Evolutionary conservation across 2,888 invertebrate genomes (phyloP), one percentile per base, ranked within the genome.

Genomic region (Baccha elongata): DNA sequence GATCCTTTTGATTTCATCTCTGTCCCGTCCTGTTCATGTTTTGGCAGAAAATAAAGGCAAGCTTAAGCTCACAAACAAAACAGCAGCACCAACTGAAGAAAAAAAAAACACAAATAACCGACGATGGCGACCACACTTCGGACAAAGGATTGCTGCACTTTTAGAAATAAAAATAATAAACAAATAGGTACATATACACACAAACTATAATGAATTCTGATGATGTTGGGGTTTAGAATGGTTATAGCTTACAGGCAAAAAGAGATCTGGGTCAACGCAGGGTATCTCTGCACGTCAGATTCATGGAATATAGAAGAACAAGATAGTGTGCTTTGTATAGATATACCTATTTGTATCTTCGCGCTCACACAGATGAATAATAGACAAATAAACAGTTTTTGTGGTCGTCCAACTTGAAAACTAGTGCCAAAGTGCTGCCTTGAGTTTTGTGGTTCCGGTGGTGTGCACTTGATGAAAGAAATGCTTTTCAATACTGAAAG

Each of bases 361-460:
- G 42, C 65, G 50, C 73, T 58, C 26, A 55, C 26, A 55, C 65
- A 69, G 60, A 81, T 76, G 67, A 76, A 76, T 76, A 76, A 72
- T 76, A 76, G 71, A 83, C 60, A 83, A 76, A 71, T 62, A 71
- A 71, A 23, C 60, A 76, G 76, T 67, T 76, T 72, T 76, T 83
- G 81, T 75, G 64, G 69, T 80, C 42, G 44, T 50, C 44, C 75
- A 64, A 71, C 64, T 71, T 64, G 50, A 52, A 65, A 65, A 69
- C 69, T 50, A 69, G 64, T 62, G 53, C 68, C 73, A 55, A 46
- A 73, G 67, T 53, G 53, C 35, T 17, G 37, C 53, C 62, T 40
- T 68, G 44, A 50, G 26, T 19, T n/a, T 55, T 50, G 58, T 17
- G 35, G 35, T 44, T n/a, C 26, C 11, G 50, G 53, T 32, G 52